A percentile compares a stretch with the other conserved stretches of the same genome.
These are phyloP conservation scores for Mesitornis unicolor DNA, from an alignment of 2,113 vertebrate genomes.

Conservation along the genomic window DNA sequence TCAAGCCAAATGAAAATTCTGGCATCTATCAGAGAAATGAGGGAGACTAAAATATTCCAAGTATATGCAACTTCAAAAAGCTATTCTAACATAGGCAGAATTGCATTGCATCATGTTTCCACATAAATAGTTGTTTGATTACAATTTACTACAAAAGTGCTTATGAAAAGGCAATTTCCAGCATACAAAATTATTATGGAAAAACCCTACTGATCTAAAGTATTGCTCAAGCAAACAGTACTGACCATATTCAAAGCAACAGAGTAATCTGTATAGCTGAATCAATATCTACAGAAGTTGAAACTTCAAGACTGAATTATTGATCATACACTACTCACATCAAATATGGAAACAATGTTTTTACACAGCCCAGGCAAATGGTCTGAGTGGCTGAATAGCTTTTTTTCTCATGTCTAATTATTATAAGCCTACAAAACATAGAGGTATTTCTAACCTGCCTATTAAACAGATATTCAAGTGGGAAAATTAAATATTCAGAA, in stretches of 20 bases:
- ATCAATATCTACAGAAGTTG: neutral
- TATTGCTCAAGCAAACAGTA: neutral
- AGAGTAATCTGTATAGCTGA: neutral
- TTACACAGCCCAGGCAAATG: neutral
- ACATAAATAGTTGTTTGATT: neutral
- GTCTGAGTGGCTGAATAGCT: neutral
- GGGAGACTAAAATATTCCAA: neutral
- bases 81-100: neutral
- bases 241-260: neutral
- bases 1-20: neutral
- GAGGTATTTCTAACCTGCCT: neutral
- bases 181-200: neutral
- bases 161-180: neutral
- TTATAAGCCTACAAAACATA: neutral
- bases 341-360: neutral
- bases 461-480: neutral
- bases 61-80: neutral
- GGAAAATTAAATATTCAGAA: neutral
- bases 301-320: neutral
- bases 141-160: neutral
- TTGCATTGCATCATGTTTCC: neutral
- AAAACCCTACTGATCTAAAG: neutral
- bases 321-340: neutral
- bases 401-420: neutral
- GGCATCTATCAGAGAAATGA: neutral